phyloP scores from a whole-genome alignment of 1,140 invertebrate genomes.

The Caerostris darwini region DNA sequence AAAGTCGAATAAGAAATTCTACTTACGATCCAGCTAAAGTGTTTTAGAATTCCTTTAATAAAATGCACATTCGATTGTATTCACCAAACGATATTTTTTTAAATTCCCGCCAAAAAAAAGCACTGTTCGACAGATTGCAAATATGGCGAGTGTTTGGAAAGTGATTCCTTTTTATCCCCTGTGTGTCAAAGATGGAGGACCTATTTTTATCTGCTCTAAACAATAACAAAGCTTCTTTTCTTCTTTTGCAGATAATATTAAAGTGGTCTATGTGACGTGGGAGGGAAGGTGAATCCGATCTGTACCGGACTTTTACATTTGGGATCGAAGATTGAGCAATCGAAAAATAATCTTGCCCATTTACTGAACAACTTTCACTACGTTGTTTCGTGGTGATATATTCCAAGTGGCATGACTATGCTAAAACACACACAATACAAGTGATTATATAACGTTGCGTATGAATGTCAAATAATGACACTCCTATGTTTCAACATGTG shows the following conservation, averaged over 20 bases:
- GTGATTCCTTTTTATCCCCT: neutral
- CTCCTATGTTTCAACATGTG: too few species aligned
- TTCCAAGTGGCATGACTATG: neutral
- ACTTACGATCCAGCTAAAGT: neutral
- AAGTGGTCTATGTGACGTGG: conserved; percentile 1
- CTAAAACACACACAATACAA: neutral
- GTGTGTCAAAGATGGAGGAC: neutral
- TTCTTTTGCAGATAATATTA: conserved; percentile 1
- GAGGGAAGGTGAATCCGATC: neutral
- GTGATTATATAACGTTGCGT: too few species aligned
- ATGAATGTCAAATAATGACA: too few species aligned
- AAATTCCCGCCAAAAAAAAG: conserved; percentile 20
- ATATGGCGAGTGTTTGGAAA: neutral
- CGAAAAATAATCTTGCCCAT: neutral
- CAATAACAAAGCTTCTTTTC: conserved; percentile 4
- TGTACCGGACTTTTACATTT: conserved; percentile 34
- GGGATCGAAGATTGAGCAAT: neutral
- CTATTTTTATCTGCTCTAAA: neutral
- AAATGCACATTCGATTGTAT: neutral
- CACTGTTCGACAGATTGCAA: neutral
- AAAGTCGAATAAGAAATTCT: neutral
- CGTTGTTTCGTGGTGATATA: neutral
- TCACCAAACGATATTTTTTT: neutral
- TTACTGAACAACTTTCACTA: neutral
- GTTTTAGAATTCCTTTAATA: neutral